Base-by-base conservation (phyloP, 1,140 invertebrate genomes). In the Megalopta genalis region DNA sequence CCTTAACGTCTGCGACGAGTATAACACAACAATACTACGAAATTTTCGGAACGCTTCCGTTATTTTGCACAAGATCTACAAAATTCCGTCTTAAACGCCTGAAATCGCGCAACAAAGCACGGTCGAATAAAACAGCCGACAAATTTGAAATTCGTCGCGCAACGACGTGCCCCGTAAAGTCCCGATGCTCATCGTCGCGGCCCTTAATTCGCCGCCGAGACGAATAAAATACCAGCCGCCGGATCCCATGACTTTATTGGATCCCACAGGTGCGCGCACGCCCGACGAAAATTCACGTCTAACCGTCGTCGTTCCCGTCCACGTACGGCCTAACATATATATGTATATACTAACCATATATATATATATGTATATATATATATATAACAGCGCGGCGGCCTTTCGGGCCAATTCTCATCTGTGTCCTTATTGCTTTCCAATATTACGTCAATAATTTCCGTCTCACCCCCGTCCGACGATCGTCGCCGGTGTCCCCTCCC, bases 351-450 rank as follows among this genome's bases (percentile, higher is more conserved):
- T n/a, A n/a, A n/a, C n/a, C n/a, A n/a, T n/a, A n/a, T n/a, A n/a
- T n/a, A n/a, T n/a, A n/a, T n/a, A n/a, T n/a, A n/a, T n/a, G n/a
- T n/a, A n/a, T n/a, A n/a, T n/a, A n/a, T n/a, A n/a, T n/a, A n/a
- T n/a, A n/a, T n/a, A n/a, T n/a, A n/a, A n/a, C n/a, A n/a, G n/a
- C n/a, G n/a, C n/a, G n/a, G 78, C 72, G 67, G 54, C 74, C 79
- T 68, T 71, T 81, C 49, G 67, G 75, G 42, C 59, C 83, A 80
- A 86, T 86, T 82, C 80, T 86, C 83, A 67, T 86, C 71, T 69
- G 67, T 67, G 71, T 85, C 80, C 80, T 85, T 86, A 86, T 86
- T 82, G 85, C 72, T 86, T 86, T 86, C 84, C 85, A 71, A 86
- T 86, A 86, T 86, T 69, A 80, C 84, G 75, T 81, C 84, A 80